Conservation (phyloP, 1,140 invertebrate genomes). For the Magallana angulata region DNA sequence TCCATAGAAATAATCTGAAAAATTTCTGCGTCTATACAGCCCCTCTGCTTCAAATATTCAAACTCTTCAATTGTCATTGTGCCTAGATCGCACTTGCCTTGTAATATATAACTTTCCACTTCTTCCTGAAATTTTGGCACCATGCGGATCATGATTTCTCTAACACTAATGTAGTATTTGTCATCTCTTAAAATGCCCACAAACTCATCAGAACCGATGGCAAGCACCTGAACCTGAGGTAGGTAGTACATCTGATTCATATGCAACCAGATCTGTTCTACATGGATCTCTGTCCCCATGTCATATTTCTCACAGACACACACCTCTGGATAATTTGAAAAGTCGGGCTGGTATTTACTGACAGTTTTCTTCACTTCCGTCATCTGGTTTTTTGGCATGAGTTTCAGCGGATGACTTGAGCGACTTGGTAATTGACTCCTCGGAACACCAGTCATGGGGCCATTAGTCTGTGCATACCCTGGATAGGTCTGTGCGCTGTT, state of each 20-base stretch:
- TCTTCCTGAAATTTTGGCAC: conserved; percentile 49
- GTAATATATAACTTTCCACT: conserved; percentile 29
- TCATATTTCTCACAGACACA: conserved; percentile 42
- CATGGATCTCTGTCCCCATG: conserved; percentile 34
- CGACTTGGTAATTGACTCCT: not conserved
- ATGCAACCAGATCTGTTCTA: conserved; percentile 57
- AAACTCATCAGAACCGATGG: conserved; percentile 45
- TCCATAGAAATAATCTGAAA: conserved; percentile 42
- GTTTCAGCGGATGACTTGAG: not conserved
- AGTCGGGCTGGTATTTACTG: conserved; percentile 46
- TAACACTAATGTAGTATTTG: conserved; percentile 47
- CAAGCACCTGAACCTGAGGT: conserved; percentile 48
- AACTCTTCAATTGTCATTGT: conserved; percentile 47
- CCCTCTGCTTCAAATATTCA: conserved; percentile 46
- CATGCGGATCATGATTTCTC: conserved; percentile 43
- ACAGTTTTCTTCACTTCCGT: conserved; percentile 37
- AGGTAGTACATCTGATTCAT: conserved; percentile 53
- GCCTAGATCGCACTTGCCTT: conserved; percentile 29
- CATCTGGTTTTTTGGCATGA: conserved; percentile 32
- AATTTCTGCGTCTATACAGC: conserved; percentile 43
- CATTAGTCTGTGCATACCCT: not conserved
- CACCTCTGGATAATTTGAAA: conserved; percentile 44
- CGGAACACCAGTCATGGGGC: not conserved
- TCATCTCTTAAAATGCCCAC: conserved; percentile 43
- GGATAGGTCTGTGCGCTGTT: not conserved